Evolutionary conservation across 2,113 vertebrate genomes (phyloP), one percentile per base, ranked within the genome.

Genomic region (Malaclemys terrapin): DNA sequence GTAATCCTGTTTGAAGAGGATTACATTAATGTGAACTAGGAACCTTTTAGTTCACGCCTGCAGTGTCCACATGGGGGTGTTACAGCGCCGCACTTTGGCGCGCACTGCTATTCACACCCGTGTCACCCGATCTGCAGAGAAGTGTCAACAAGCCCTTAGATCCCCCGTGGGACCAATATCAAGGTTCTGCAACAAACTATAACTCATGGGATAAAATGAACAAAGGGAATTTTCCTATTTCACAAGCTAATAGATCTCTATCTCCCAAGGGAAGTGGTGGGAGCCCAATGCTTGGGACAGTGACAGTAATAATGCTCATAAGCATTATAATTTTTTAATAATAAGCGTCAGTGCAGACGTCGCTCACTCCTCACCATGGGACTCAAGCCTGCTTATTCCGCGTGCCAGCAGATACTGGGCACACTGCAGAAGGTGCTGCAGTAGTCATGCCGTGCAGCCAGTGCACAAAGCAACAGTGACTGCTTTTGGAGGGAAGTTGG

Each of bases 161-260:
- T 96, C 94, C 93, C 97, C 97, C 91, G 11, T 72, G 96, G 97
- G 95, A 96, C 92, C 0, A 2, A 93, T 89, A 96, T 96, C 95
- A 96, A 94, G 96, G 95, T 88, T 96, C 96, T 97, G 96, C 96
- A 95, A 93, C 94, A 95, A 95, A 94, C 93, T 94, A 82, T 96
- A 96, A 97, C 96, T 94, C 96, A 97, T 97, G 96, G 96, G 96
- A 93, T 97, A 12, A 96, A 97, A 97, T 97, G 96, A 96, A 96
- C 89, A 95, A 45, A 22, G 94, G 95, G 93, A 97, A 97, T 96
- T 97, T 95, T 96, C 97, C 96, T 97, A 96, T 97, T 97, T 96
- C 96, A 96, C 90, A 79, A 95, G 95, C 96, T 97, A 97, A 96
- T 97, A 91, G 96, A 97, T 96, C 96, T 96, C 45, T 4, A 50